A percentile compares a stretch with the other conserved stretches of the same genome.
These are phyloP conservation scores for Daboia siamensis DNA, from an alignment of 2,113 vertebrate species.

Conservation along the genomic window DNA sequence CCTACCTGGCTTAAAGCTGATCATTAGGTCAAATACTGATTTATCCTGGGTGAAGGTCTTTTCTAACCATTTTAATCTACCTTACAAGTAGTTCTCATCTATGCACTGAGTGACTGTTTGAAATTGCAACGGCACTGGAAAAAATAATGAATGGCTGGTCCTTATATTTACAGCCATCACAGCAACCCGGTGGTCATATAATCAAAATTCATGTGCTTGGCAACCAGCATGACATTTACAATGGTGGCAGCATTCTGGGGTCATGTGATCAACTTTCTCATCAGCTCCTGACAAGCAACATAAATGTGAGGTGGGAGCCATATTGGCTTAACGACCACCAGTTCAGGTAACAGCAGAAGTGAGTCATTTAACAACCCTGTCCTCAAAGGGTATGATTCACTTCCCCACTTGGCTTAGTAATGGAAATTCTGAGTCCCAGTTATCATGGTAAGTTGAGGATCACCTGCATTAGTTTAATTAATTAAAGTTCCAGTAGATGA, in stretches of 20 bases:
- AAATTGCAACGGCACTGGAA: background rate
- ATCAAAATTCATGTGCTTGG: background rate
- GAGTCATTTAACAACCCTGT: no score
- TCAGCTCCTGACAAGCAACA: background rate
- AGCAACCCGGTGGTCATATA: no score
- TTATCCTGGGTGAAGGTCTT: background rate
- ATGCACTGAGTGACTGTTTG: no score
- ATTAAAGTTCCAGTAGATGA: no score
- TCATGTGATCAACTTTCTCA: background rate
- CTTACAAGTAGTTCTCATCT: background rate
- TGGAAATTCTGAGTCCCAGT: background rate
- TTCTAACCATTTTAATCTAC: background rate
- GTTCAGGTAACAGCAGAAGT: background rate
- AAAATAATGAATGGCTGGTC: background rate
- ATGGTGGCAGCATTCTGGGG: no score
- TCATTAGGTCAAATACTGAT: background rate
- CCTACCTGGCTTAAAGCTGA: background rate
- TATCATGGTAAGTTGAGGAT: background rate
- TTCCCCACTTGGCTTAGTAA: background rate
- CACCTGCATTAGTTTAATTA: background rate
- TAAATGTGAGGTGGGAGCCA: background rate
- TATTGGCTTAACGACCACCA: background rate
- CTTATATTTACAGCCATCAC: background rate
- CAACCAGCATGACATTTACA: no score
- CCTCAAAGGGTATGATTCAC: background rate